phyloP scores from a whole-genome alignment of 1,140 invertebrate genomes.

The Lepidostoma basale region DNA sequence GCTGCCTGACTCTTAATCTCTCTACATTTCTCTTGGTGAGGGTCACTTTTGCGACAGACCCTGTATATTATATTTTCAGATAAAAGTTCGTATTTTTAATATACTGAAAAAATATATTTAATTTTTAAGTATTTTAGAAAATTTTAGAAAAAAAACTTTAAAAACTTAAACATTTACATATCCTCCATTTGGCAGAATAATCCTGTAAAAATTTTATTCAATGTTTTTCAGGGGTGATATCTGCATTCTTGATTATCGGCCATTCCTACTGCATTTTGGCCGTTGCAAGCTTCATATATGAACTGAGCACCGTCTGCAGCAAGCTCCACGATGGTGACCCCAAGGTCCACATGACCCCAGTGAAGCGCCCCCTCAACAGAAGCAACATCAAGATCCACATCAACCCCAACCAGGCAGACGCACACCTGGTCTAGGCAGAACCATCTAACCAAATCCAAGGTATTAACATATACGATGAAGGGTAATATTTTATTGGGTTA shows the following conservation, averaged over 20 bases:
- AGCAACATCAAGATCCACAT: conserved; percentile 27
- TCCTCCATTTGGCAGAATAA: too few species aligned
- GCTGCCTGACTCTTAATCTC: too few species aligned
- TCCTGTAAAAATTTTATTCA: too few species aligned
- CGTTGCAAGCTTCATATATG: conserved; percentile 38
- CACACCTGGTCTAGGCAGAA: conserved; percentile 1
- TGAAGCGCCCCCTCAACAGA: conserved; percentile 33
- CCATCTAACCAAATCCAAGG: conserved; percentile 9
- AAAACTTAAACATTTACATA: too few species aligned
- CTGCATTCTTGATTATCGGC: too few species aligned
- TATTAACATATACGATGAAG: conserved; percentile 25
- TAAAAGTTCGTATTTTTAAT: too few species aligned
- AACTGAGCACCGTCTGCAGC: conserved; percentile 22
- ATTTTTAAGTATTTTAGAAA: too few species aligned
- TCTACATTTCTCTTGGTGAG: not conserved
- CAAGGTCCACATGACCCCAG: conserved; percentile 26
- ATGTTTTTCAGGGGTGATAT: too few species aligned
- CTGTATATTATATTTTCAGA: not conserved
- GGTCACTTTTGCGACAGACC: not conserved
- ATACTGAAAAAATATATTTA: too few species aligned
- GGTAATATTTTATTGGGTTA: conserved; percentile 22
- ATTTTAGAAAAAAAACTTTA: too few species aligned
- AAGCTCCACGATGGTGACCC: conserved; percentile 29
- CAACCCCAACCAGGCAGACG: not conserved
- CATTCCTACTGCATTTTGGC: conserved; percentile 42